Percentiles rank a stretch among this genome's conserved stretches.
phyloP scores from a whole-genome alignment of 2,888 invertebrate genomes.

The Leucophora obtusa region DNA sequence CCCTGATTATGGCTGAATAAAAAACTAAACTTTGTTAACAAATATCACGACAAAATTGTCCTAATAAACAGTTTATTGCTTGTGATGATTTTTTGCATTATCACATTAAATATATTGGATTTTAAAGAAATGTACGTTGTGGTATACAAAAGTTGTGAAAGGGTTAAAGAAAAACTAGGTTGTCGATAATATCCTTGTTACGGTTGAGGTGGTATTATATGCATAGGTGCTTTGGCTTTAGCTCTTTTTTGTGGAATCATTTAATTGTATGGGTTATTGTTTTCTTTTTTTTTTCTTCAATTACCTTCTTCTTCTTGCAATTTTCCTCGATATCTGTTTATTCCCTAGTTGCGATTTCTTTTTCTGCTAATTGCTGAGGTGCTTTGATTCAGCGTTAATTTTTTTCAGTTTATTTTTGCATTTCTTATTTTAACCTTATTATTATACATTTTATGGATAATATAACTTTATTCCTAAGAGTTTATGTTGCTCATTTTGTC shows the following conservation, averaged over 20 bases:
- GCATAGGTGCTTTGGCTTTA: slow-evolving; percentile 9
- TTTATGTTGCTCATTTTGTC: slow-evolving; percentile 47
- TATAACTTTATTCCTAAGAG: slow-evolving; percentile 29
- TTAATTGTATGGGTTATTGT: slow-evolving; percentile 32
- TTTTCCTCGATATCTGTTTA: slow-evolving; percentile 7
- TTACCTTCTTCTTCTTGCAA: slow-evolving; percentile 7
- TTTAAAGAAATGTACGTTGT: too few species aligned
- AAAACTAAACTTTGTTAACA: too few species aligned
- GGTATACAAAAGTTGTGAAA: too few species aligned
- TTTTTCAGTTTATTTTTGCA: not conserved
- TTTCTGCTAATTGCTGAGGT: slow-evolving; percentile 48
- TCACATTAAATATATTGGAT: too few species aligned
- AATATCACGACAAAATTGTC: too few species aligned
- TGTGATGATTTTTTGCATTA: too few species aligned
- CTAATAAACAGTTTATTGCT: too few species aligned
- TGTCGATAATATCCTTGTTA: slow-evolving; percentile 32
- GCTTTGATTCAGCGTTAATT: slow-evolving; percentile 47
- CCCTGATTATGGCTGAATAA: too few species aligned
- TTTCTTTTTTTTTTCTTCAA: slow-evolving; percentile 35
- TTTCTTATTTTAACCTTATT: slow-evolving; percentile 19
- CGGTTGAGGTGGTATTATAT: slow-evolving; percentile 2
- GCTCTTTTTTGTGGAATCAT: not conserved
- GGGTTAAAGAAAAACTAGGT: slow-evolving; percentile 41
- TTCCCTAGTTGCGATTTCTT: slow-evolving; percentile 22
- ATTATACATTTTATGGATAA: slow-evolving; percentile 38